Conservation (phyloP, 2,888 invertebrate genomes). For the Psylliodes chrysocephalus region DNA sequence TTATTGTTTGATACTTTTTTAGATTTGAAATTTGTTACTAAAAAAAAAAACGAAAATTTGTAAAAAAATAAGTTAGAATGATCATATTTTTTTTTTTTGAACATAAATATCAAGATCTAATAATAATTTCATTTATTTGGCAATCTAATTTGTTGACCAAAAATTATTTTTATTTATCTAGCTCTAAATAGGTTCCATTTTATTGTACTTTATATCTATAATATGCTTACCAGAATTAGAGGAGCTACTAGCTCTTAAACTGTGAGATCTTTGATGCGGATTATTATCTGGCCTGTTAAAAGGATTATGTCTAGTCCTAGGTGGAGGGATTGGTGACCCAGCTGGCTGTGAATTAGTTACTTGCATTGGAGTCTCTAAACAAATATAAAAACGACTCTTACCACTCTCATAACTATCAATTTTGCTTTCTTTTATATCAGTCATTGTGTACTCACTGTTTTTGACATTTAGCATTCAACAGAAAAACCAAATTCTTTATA, state of each 20-base stretch:
- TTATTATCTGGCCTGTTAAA: slow-evolving; percentile 73
- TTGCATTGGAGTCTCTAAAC: slow-evolving; percentile 60
- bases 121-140: too few species aligned
- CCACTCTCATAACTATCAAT: slow-evolving; percentile 50
- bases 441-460: not conserved
- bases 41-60: too few species aligned
- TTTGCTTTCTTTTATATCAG: slow-evolving; percentile 43
- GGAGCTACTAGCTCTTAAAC: slow-evolving; percentile 60
- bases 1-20: too few species aligned
- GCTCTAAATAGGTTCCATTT: too few species aligned
- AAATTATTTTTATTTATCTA: too few species aligned
- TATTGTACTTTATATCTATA: slow-evolving; percentile 9
- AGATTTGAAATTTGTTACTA: too few species aligned
- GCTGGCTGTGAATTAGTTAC: slow-evolving; percentile 60
- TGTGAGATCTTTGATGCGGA: slow-evolving; percentile 67
- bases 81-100: too few species aligned
- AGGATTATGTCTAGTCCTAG: slow-evolving; percentile 83
- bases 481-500: not conserved
- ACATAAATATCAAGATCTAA: too few species aligned
- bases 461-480: not conserved
- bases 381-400: slow-evolving; percentile 55
- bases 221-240: slow-evolving; percentile 62
- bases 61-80: too few species aligned
- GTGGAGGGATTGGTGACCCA: slow-evolving; percentile 78
- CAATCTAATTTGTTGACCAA: too few species aligned